Evolutionary conservation across 2,888 invertebrate species (phyloP).

Genomic region (Habroteleia sp.): DNA sequence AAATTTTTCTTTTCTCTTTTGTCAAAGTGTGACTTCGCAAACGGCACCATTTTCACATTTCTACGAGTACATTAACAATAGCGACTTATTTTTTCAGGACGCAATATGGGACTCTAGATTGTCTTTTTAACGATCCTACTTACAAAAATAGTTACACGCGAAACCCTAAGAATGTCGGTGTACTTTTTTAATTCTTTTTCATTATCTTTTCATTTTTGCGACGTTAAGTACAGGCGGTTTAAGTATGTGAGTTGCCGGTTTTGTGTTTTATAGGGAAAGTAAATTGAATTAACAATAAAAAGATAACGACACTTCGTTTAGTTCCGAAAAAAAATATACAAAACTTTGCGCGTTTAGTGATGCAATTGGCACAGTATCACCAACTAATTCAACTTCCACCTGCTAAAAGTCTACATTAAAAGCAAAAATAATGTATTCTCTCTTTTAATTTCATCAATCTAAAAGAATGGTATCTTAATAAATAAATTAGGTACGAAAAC

Average conservation of each 20-base stretch:
- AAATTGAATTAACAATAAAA: constrained; percentile 1
- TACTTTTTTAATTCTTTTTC: constrained; percentile 17
- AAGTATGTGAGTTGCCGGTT: constrained; percentile 44
- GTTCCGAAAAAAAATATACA: constrained; percentile 24
- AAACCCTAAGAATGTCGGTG: constrained; percentile 41
- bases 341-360: constrained; percentile 59
- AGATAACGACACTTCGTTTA: not conserved
- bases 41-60: constrained; percentile 43
- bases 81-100: constrained; percentile 69
- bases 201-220: constrained; percentile 25
- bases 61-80: constrained; percentile 55
- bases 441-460: no score
- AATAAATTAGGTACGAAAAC: constrained; percentile 4
- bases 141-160: constrained; percentile 67
- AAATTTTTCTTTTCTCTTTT: not conserved
- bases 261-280: constrained; percentile 5
- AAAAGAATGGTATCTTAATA: not conserved
- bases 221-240: constrained; percentile 55
- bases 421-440: not conserved
- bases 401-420: constrained; percentile 4
- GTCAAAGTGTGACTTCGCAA: not conserved
- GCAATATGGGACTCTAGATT: constrained; percentile 75
- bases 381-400: constrained; percentile 20
- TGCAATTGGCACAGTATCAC: constrained; percentile 41
- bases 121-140: constrained; percentile 72